phyloP scores from a whole-genome alignment of 1,140 invertebrate genomes.

The Chrysoperla carnea region DNA sequence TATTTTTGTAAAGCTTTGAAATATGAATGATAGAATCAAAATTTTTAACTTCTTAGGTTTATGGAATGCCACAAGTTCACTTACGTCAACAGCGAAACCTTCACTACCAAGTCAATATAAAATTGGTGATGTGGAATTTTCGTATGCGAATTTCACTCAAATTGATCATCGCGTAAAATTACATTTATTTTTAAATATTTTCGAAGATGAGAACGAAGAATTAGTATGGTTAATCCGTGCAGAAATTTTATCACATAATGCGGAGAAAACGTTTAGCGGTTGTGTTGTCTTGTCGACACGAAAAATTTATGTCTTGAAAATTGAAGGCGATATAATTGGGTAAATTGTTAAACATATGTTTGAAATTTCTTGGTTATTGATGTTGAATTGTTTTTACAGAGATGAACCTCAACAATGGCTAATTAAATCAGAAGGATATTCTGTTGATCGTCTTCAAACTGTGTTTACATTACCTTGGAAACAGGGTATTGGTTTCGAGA shows the following conservation, averaged over 20 bases:
- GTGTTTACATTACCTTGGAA: constrained; percentile 24
- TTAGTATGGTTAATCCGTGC: constrained; percentile 31
- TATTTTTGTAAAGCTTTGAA: too few relatives aligned
- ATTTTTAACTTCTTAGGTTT: too few relatives aligned
- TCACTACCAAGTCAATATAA: too few relatives aligned
- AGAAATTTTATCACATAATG: constrained; percentile 23
- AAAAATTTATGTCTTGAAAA: constrained; percentile 32
- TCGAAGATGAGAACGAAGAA: constrained; percentile 33
- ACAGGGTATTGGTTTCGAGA: constrained; percentile 23
- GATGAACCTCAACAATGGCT: constrained; percentile 25
- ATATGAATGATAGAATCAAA: too few relatives aligned
- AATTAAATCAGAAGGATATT: constrained; percentile 23
- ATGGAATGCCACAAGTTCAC: too few relatives aligned
- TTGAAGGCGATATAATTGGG: constrained; percentile 7
- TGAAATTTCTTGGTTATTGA: neutral
- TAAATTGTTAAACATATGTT: neutral
- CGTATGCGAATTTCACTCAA: constrained; percentile 31
- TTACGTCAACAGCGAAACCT: too few relatives aligned
- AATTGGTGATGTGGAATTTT: constrained; percentile 24
- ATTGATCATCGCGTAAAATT: constrained; percentile 38
- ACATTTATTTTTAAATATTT: constrained; percentile 32
- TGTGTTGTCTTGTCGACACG: constrained; percentile 32
- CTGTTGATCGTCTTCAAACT: constrained; percentile 21
- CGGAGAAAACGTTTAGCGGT: constrained; percentile 20
- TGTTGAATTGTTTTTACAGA: constrained; percentile 7